These are phyloP conservation scores for Griposia aprilina DNA, from an alignment of 2,888 invertebrate genomes.

Conservation along the genomic window DNA sequence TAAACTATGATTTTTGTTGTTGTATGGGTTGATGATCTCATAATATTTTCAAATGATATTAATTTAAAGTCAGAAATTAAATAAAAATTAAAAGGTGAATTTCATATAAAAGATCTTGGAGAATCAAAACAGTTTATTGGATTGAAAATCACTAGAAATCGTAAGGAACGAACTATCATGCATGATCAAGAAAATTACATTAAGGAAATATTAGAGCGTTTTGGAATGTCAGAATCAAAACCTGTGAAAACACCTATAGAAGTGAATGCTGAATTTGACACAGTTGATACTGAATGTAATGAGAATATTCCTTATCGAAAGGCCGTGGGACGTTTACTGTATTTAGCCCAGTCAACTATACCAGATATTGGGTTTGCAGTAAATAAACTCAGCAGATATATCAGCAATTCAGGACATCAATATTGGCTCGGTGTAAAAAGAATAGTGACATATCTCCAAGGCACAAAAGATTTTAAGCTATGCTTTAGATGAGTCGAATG, in stretches of 20 bases:
- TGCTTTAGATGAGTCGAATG: background rate
- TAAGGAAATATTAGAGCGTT: background rate
- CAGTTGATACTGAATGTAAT: too few relatives aligned
- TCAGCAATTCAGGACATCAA: background rate
- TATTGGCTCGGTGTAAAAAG: background rate
- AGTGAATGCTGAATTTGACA: background rate
- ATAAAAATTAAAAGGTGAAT: background rate
- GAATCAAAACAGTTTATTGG: background rate
- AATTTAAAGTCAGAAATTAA: background rate
- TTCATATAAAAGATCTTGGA: background rate
- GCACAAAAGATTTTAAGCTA: constrained; percentile 4
- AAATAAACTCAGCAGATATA: background rate
- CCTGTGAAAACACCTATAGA: too few relatives aligned
- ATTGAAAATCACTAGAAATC: background rate
- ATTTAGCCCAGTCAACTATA: background rate
- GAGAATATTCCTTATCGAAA: too few relatives aligned
- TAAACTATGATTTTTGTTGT: too few relatives aligned
- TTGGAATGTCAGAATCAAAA: background rate
- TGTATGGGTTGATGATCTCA: background rate
- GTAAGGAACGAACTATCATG: background rate
- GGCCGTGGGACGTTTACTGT: background rate
- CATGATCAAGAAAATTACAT: background rate
- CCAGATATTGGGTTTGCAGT: background rate
- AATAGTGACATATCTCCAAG: background rate
- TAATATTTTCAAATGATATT: too few relatives aligned